Conservation (phyloP, 2,797 vertebrate genomes). For the Pagetopsis macropterus region DNA sequence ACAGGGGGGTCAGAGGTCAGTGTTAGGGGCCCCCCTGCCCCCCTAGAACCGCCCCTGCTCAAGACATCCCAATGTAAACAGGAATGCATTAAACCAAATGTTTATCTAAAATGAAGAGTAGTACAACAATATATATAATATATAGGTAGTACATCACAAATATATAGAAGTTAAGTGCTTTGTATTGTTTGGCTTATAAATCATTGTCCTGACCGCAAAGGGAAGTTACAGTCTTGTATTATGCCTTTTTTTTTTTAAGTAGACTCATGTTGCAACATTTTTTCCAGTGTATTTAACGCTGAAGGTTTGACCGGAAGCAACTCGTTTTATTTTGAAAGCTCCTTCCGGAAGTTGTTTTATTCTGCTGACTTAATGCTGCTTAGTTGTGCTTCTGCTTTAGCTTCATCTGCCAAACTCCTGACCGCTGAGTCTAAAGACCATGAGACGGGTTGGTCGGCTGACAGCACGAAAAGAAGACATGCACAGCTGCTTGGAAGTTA, state of each 20-base stretch:
- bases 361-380: not conserved
- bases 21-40: too few species aligned
- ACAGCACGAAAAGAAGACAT: not conserved
- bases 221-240: too few species aligned
- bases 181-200: too few species aligned
- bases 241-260: not conserved
- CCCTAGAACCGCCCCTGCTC: too few species aligned
- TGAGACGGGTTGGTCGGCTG: constrained; percentile 17
- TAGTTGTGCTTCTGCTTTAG: not conserved
- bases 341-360: not conserved
- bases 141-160: too few species aligned
- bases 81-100: too few species aligned
- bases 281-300: not conserved
- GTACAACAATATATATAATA: too few species aligned
- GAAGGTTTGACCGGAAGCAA: not conserved
- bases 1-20: too few species aligned
- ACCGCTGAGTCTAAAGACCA: constrained; percentile 9
- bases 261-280: not conserved
- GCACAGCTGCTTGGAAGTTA: not conserved
- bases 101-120: too few species aligned
- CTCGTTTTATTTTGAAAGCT: constrained; percentile 30
- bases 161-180: too few species aligned
- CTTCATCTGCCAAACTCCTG: constrained; percentile 15
- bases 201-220: too few species aligned
- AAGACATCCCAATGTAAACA: too few species aligned